Conservation (phyloP, 2,888 invertebrate species). For the Camptogramma bilineatum region DNA sequence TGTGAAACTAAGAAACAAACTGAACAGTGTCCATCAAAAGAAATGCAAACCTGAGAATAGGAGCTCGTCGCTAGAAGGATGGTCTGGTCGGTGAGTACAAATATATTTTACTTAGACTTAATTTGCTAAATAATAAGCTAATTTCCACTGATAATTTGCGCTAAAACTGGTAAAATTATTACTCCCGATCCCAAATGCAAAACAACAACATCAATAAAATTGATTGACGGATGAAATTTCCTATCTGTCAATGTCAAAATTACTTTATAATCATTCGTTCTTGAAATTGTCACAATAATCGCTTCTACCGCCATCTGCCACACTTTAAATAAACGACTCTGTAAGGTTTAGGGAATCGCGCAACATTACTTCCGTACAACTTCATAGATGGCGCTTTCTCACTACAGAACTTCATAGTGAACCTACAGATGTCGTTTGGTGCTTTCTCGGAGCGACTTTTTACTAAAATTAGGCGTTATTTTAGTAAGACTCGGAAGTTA, state of each 20-base stretch:
- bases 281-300: not conserved
- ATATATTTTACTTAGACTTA: not conserved
- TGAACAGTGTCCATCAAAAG: conserved; percentile 73
- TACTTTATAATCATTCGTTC: not conserved
- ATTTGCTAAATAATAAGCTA: not conserved
- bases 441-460: not conserved
- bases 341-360: not conserved
- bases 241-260: not conserved
- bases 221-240: not conserved
- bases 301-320: conserved; percentile 24
- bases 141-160: not conserved
- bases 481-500: no score
- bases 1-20: conserved; percentile 75
- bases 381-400: conserved; percentile 27
- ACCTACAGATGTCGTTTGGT: conserved; percentile 13
- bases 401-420: not conserved
- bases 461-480: no score
- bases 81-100: conserved; percentile 73
- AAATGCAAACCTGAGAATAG: conserved; percentile 78
- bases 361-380: not conserved
- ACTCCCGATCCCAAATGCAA: not conserved
- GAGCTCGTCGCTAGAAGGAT: conserved; percentile 77
- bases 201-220: not conserved
- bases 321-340: conserved; percentile 5
- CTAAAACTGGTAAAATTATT: not conserved